A percentile compares a stretch with the other conserved stretches of the same genome.
Conservation (phyloP, 1,140 invertebrate genomes). For the Drosophila santomea region DNA sequence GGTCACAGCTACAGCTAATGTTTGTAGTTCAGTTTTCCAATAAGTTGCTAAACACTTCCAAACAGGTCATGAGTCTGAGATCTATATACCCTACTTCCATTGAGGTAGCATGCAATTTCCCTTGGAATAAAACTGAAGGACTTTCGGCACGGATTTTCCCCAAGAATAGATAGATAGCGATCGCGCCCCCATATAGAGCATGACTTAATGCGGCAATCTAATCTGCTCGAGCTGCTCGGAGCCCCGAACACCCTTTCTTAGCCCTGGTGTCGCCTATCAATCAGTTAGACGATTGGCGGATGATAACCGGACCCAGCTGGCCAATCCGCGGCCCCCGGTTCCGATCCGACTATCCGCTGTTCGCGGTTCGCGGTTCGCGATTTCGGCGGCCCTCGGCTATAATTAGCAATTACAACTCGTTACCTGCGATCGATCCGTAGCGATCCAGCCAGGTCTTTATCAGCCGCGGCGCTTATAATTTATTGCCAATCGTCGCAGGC, state of each 20-base stretch:
- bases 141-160: neutral
- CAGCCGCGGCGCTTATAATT: slow-evolving; percentile 48
- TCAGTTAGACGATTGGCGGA: slow-evolving; percentile 31
- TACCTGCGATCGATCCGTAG: slow-evolving; percentile 9
- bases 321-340: slow-evolving; percentile 29
- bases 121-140: neutral
- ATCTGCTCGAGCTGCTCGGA: neutral
- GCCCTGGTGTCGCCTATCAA: slow-evolving; percentile 13
- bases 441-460: slow-evolving; percentile 31
- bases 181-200: slow-evolving; percentile 8
- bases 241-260: neutral
- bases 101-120: too few relatives aligned
- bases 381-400: slow-evolving; percentile 38
- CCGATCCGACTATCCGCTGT: neutral
- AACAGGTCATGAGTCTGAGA: too few relatives aligned
- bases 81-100: too few relatives aligned
- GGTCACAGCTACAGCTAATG: too few relatives aligned
- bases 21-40: too few relatives aligned
- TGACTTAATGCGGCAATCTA: slow-evolving; percentile 13
- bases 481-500: slow-evolving; percentile 44
- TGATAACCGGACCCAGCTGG: slow-evolving; percentile 15
- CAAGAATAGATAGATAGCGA: neutral
- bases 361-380: neutral
- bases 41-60: too few relatives aligned
- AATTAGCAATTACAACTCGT: slow-evolving; percentile 66